These are phyloP conservation scores for Drosophila robusta DNA, from an alignment of 2,888 invertebrate genomes.

Conservation along the genomic window DNA sequence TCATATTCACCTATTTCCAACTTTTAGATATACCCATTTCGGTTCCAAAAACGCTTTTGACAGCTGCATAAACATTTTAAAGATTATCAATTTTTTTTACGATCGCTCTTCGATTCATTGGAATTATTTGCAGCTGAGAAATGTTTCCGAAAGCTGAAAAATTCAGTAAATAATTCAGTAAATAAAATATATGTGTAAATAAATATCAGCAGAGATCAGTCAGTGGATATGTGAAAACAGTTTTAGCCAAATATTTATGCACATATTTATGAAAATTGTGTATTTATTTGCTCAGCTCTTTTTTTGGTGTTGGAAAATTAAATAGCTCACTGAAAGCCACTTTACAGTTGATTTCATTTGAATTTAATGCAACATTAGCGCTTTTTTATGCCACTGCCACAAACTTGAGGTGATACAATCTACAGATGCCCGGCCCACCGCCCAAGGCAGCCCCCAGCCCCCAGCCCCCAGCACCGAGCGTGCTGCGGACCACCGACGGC, in stretches of 20 bases:
- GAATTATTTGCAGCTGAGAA: conserved; percentile 36
- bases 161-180: conserved; percentile 36
- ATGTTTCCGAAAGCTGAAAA: conserved; percentile 26
- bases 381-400: conserved; percentile 60
- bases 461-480: not conserved
- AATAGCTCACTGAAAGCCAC: conserved; percentile 79
- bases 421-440: conserved; percentile 11
- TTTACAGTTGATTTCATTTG: conserved; percentile 79
- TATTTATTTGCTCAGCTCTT: conserved; percentile 45
- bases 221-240: conserved; percentile 36
- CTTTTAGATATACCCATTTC: not conserved
- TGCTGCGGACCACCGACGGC: conserved; percentile 63
- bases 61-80: conserved; percentile 57
- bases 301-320: conserved; percentile 65
- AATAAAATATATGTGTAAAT: conserved; percentile 48
- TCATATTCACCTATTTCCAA: not conserved
- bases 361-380: conserved; percentile 79
- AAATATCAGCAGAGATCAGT: conserved; percentile 41
- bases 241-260: conserved; percentile 50
- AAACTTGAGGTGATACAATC: conserved; percentile 65
- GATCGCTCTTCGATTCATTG: conserved; percentile 34
- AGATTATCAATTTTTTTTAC: conserved; percentile 39
- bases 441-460: not conserved
- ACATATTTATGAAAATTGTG: conserved; percentile 65
- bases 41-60: conserved; percentile 26